Conservation (phyloP, 35 echinoderm and acorn worm species). For the Ophioderma brevispina region DNA sequence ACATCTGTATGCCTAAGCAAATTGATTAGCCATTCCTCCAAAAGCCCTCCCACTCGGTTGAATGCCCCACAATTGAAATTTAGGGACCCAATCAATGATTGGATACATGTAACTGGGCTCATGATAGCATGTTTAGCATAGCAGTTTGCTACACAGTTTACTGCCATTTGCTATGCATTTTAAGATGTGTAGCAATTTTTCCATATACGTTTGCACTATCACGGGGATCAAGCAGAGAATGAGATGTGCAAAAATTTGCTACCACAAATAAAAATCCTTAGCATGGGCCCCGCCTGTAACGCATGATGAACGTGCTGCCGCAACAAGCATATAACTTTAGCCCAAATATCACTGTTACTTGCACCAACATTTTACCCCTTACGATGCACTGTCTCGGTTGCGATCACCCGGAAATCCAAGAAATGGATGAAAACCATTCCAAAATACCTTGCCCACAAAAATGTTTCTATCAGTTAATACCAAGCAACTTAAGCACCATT, state of each 20-base stretch:
- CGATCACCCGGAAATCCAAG: neutral
- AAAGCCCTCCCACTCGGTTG: neutral
- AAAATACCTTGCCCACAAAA: neutral
- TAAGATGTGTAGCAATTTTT: too few species aligned
- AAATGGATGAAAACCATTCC: neutral
- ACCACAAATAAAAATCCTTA: too few species aligned
- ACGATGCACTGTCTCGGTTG: neutral
- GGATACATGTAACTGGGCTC: too few species aligned
- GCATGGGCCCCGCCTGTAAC: neutral
- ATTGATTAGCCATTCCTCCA: conserved; percentile 2
- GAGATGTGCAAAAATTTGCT: too few species aligned
- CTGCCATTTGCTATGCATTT: too few species aligned
- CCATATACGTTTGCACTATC: too few species aligned
- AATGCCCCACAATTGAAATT: conserved; percentile 33
- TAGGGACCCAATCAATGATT: conserved; percentile 7
- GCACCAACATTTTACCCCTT: neutral
- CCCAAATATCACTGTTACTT: neutral
- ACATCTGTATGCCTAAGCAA: neutral
- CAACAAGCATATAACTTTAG: neutral
- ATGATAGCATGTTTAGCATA: too few species aligned
- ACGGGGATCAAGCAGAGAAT: too few species aligned
- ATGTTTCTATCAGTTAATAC: neutral
- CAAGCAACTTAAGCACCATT: neutral
- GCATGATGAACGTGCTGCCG: neutral
- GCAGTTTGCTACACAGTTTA: too few species aligned